phyloP scores from a whole-genome alignment of 1,140 invertebrate genomes.

The Maniola jurtina region DNA sequence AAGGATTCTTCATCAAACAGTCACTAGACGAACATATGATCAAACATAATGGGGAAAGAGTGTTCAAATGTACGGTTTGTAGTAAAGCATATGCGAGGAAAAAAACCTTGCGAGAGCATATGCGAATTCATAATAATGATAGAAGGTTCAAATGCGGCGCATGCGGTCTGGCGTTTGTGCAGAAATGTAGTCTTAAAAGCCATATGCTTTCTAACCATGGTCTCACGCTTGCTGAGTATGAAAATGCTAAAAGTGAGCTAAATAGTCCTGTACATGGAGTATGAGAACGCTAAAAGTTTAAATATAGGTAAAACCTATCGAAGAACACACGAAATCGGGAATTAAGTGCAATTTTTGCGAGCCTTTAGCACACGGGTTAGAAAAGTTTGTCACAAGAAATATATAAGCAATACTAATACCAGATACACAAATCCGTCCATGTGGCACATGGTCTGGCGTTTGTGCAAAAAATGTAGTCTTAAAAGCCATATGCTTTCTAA shows the following conservation, averaged over 20 bases:
- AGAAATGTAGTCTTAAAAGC: conserved; percentile 60
- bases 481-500: conserved; percentile 66
- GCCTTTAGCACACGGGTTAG: conserved; percentile 57
- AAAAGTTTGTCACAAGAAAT: conserved; percentile 62
- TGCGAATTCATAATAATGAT: conserved; percentile 71
- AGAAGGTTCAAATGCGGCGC: conserved; percentile 63
- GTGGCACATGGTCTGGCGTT: conserved; percentile 68
- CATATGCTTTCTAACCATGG: conserved; percentile 69
- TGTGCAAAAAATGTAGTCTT: conserved; percentile 62
- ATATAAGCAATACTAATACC: conserved; percentile 54
- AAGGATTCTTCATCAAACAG: conserved; percentile 63
- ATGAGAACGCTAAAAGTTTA: neutral
- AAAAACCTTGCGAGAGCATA: conserved; percentile 78
- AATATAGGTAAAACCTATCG: conserved; percentile 58
- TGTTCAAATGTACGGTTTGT: conserved; percentile 66
- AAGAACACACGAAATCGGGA: conserved; percentile 55
- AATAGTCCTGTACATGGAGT: neutral
- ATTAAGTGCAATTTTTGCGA: conserved; percentile 65
- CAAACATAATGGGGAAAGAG: conserved; percentile 56
- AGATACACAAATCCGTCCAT: conserved; percentile 67
- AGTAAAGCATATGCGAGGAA: conserved; percentile 76
- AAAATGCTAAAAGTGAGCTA: conserved; percentile 31
- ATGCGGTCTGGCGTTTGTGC: conserved; percentile 69
- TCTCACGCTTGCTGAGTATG: conserved; percentile 54
- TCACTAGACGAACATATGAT: conserved; percentile 65